Evolutionary conservation across 2,888 invertebrate species (phyloP).

Genomic region (Cheilosia variabilis): DNA sequence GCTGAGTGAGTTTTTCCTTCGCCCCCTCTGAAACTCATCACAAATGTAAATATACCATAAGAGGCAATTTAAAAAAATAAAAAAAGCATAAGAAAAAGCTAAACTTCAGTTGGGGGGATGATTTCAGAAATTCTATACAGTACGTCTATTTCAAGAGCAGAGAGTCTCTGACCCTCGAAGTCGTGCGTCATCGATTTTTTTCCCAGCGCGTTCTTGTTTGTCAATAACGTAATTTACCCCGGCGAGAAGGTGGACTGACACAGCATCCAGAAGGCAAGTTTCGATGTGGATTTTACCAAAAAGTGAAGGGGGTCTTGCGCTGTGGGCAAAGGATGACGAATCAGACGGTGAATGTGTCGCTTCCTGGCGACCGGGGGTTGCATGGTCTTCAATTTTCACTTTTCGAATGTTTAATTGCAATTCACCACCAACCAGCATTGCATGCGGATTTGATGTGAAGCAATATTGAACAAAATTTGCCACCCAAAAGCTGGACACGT

Average conservation of each 20-base stretch:
- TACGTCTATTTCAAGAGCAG: not conserved
- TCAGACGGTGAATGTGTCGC: conserved; percentile 15
- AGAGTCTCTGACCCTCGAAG: conserved; percentile 2
- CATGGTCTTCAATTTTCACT: conserved; percentile 13
- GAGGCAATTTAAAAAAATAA: conserved; percentile 31
- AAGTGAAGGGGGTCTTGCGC: conserved; percentile 22
- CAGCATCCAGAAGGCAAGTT: conserved; percentile 6
- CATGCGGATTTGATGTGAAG: not conserved
- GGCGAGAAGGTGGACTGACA: conserved; percentile 20
- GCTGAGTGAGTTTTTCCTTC: conserved; percentile 33
- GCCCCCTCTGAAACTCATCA: conserved; percentile 34
- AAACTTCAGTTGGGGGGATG: conserved; percentile 39
- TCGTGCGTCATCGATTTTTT: conserved; percentile 36
- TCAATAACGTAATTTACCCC: conserved; percentile 27
- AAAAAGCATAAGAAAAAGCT: not conserved
- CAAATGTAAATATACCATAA: conserved; percentile 42
- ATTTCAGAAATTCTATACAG: conserved; percentile 21
- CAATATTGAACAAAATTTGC: not conserved
- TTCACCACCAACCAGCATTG: not conserved
- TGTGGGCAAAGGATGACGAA: conserved; percentile 16
- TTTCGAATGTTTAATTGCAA: conserved; percentile 23
- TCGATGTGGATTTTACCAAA: not conserved
- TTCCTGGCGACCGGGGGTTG: conserved; percentile 7
- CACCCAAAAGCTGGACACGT: conserved; percentile 12
- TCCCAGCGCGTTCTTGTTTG: conserved; percentile 21